These are phyloP conservation scores for Zaprionus vittiger DNA, from an alignment of 1,140 invertebrate species.

Conservation along the genomic window DNA sequence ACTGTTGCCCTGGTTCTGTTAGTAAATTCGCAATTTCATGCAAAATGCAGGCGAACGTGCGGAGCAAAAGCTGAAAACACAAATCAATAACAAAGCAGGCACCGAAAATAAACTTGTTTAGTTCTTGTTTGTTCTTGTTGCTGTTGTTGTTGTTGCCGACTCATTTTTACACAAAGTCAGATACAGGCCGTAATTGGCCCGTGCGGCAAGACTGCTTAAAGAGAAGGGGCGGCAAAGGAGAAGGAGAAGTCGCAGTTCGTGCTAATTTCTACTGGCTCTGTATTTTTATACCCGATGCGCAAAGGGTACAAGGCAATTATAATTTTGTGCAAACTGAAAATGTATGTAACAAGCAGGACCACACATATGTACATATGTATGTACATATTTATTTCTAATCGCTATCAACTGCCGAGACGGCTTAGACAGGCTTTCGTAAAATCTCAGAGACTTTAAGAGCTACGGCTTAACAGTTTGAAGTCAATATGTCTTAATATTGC, in stretches of 20 bases:
- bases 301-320: not conserved
- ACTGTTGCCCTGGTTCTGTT: constrained; percentile 24
- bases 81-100: constrained; percentile 70
- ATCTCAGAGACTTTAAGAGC: no score
- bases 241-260: constrained; percentile 28
- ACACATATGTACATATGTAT: not conserved
- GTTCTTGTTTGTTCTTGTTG: constrained; percentile 38
- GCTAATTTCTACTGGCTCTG: constrained; percentile 28
- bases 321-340: not conserved
- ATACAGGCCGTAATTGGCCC: constrained; percentile 37
- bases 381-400: not conserved
- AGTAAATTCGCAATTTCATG: constrained; percentile 38
- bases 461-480: no score
- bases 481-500: not conserved
- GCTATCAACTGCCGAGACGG: no score
- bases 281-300: not conserved
- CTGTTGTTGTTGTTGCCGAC: constrained; percentile 35
- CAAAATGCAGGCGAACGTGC: constrained; percentile 38
- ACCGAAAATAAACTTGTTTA: constrained; percentile 59
- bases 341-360: not conserved
- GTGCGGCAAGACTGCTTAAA: no score
- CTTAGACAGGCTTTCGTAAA: no score
- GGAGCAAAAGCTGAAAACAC: constrained; percentile 22
- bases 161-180: constrained; percentile 64
- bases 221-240: not conserved